phyloP scores from a whole-genome alignment of 1,140 invertebrate species.

The Pemphigus obesinymphae region DNA sequence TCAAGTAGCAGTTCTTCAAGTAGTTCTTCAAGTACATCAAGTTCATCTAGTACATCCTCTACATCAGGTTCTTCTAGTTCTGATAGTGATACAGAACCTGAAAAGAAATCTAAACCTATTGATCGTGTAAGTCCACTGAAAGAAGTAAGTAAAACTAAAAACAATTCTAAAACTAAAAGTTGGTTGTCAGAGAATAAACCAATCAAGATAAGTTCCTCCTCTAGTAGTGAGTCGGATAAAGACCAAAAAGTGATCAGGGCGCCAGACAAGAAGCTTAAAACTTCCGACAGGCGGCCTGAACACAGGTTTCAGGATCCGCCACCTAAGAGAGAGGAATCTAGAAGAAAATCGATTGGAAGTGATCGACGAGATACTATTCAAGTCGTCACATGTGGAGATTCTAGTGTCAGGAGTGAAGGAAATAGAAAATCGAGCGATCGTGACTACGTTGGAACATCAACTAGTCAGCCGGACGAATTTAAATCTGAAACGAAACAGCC shows the following conservation, averaged over 20 bases:
- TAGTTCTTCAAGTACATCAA: constrained; percentile 49
- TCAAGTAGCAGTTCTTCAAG: constrained; percentile 50
- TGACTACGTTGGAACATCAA: constrained; percentile 39
- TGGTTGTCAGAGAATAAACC: constrained; percentile 40
- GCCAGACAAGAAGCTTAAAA: constrained; percentile 80
- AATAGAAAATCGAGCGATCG: constrained; percentile 36
- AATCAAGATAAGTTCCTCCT: constrained; percentile 28
- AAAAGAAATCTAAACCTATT: constrained; percentile 20
- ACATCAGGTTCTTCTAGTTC: constrained; percentile 53
- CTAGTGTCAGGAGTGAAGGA: constrained; percentile 53
- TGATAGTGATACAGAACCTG: constrained; percentile 53
- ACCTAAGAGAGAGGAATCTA: constrained; percentile 68
- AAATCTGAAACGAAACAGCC: constrained; percentile 27
- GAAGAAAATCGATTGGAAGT: constrained; percentile 50
- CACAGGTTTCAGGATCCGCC: constrained; percentile 65
- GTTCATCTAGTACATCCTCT: constrained; percentile 51
- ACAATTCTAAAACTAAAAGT: constrained; percentile 43
- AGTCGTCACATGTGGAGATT: constrained; percentile 58
- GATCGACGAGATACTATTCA: constrained; percentile 59
- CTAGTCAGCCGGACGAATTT: constrained; percentile 19
- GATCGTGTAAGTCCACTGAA: constrained; percentile 31
- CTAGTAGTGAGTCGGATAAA: constrained; percentile 49
- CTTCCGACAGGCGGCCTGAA: constrained; percentile 74
- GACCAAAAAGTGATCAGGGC: constrained; percentile 61
- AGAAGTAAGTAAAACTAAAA: constrained; percentile 44